phyloP scores from a whole-genome alignment of 1,140 invertebrate species.

The Calycopis cecrops region DNA sequence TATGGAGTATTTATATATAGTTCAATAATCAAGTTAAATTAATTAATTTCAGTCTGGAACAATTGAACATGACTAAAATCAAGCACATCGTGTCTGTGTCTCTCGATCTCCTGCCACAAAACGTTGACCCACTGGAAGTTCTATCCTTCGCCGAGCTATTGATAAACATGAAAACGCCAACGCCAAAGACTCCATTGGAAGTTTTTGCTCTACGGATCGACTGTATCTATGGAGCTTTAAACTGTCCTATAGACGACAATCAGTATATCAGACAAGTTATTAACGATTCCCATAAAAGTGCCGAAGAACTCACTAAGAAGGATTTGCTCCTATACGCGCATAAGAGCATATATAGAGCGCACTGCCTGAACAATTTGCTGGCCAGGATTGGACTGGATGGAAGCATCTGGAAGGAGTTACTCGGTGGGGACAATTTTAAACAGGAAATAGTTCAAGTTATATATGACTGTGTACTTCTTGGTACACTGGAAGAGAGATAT shows the following conservation, averaged over 20 bases:
- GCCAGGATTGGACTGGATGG: conserved; percentile 16
- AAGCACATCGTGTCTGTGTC: conserved; percentile 38
- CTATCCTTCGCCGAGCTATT: conserved; percentile 22
- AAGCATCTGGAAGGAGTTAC: conserved; percentile 18
- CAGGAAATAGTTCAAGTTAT: conserved; percentile 28
- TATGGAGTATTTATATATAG: no score
- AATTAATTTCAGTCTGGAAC: conserved; percentile 32
- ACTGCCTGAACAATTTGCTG: conserved; percentile 32
- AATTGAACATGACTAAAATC: conserved; percentile 30
- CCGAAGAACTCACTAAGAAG: conserved; percentile 17
- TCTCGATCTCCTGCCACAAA: conserved; percentile 21
- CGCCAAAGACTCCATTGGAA: conserved; percentile 17
- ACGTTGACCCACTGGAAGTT: conserved; percentile 11
- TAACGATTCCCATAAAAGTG: conserved; percentile 4
- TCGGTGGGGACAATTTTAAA: conserved; percentile 27
- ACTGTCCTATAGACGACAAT: conserved; percentile 39
- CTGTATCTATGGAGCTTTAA: conserved; percentile 33
- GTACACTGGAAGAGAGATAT: conserved; percentile 36
- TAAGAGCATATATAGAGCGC: conserved; percentile 30
- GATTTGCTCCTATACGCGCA: conserved; percentile 26
- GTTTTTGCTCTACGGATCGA: conserved; percentile 34
- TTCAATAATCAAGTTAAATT: no score
- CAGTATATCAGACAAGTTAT: conserved; percentile 25
- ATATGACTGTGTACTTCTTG: conserved; percentile 35
- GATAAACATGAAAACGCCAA: conserved; percentile 14